phyloP scores from a whole-genome alignment of 2,888 invertebrate species.

The Cetonia aurata region DNA sequence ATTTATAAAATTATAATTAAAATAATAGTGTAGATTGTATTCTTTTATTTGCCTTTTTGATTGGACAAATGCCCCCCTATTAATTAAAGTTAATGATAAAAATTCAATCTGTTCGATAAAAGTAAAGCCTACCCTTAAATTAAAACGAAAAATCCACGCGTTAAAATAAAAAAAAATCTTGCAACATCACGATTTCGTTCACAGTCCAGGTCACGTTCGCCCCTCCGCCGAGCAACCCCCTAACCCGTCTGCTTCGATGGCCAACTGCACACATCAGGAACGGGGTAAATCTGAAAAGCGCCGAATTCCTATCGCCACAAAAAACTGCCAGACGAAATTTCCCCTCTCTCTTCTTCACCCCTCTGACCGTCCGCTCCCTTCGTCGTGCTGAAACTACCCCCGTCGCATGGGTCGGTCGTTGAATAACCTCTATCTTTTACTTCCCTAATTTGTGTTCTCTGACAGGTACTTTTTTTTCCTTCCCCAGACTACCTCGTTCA shows the following conservation, averaged over 20 bases:
- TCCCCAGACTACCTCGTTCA: not conserved
- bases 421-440: slow-evolving; percentile 43
- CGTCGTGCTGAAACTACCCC: slow-evolving; percentile 12
- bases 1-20: not conserved
- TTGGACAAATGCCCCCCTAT: too few relatives aligned
- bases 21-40: not conserved
- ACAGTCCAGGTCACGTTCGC: slow-evolving; percentile 32
- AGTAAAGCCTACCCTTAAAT: not conserved
- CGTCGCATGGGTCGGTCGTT: slow-evolving; percentile 12
- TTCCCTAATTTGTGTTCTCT: slow-evolving; percentile 44
- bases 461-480: slow-evolving; percentile 42
- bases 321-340: slow-evolving; percentile 46
- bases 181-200: slow-evolving; percentile 33
- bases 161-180: slow-evolving; percentile 26
- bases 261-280: slow-evolving; percentile 42
- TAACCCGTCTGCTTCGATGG: slow-evolving; percentile 43
- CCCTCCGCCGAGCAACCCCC: slow-evolving; percentile 35
- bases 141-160: slow-evolving; percentile 24
- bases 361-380: slow-evolving; percentile 18
- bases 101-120: too few relatives aligned
- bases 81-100: too few relatives aligned
- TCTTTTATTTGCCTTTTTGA: too few relatives aligned
- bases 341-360: slow-evolving; percentile 4
- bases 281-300: slow-evolving; percentile 46
- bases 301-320: slow-evolving; percentile 44